These are phyloP conservation scores for Lepeophtheirus nordmannii DNA, from an alignment of 2,888 invertebrate species.

Conservation along the genomic window DNA sequence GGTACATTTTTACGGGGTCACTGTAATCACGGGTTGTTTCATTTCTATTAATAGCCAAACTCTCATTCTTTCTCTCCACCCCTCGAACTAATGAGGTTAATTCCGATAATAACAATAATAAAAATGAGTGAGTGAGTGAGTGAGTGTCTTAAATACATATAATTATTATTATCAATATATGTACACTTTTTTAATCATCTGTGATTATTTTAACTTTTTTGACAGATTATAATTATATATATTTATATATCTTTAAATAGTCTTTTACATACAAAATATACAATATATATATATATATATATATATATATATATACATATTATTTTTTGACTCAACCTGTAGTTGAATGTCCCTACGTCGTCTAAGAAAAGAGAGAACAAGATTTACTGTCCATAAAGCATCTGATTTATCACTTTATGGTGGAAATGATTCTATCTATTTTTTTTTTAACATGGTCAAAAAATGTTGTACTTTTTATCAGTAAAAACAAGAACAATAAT, in stretches of 20 bases:
- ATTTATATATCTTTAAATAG: too few relatives aligned
- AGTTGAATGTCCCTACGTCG: not conserved
- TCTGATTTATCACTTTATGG: slow-evolving; percentile 8
- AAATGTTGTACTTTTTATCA: slow-evolving; percentile 2
- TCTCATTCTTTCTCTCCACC: not conserved
- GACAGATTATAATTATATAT: too few relatives aligned
- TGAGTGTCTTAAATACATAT: too few relatives aligned
- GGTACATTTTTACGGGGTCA: not conserved
- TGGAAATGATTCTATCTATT: slow-evolving; percentile 6
- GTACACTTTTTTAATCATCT: not conserved
- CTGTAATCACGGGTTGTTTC: not conserved
- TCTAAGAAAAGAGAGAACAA: not conserved
- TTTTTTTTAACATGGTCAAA: not conserved
- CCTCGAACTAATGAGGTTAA: too few relatives aligned
- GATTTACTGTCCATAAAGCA: slow-evolving; percentile 8
- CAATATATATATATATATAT: too few relatives aligned
- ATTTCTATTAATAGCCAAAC: not conserved
- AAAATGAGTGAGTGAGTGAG: too few relatives aligned
- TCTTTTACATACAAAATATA: too few relatives aligned
- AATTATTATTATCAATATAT: too few relatives aligned
- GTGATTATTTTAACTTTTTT: not conserved
- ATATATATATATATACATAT: too few relatives aligned
- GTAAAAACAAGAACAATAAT: too few relatives aligned
- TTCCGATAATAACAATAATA: too few relatives aligned
- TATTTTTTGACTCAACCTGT: not conserved